Evolutionary conservation across 2,888 invertebrate genomes (phyloP).

Genomic region (Catonia carolina): DNA sequence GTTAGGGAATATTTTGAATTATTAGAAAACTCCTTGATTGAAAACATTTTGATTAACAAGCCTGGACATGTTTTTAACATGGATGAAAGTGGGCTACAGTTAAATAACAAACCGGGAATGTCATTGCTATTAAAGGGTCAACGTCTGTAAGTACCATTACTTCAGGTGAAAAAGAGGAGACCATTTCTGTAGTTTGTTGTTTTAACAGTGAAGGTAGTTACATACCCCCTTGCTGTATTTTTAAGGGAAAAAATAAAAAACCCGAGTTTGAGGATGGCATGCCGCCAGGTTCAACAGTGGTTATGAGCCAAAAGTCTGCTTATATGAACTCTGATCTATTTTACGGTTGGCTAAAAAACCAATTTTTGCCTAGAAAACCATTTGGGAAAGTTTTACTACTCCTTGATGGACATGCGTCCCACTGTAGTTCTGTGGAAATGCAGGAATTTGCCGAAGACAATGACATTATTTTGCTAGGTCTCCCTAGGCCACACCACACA

Average conservation of each 20-base stretch:
- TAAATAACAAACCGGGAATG: conserved; percentile 3
- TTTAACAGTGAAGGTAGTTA: neutral
- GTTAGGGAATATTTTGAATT: neutral
- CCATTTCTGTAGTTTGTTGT: neutral
- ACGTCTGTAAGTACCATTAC: neutral
- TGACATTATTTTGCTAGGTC: neutral
- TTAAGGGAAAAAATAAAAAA: conserved; percentile 7
- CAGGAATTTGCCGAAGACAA: neutral
- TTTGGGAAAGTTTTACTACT: conserved; percentile 6
- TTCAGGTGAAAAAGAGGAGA: neutral
- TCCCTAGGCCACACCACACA: conserved; percentile 4
- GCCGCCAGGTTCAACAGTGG: too few species aligned
- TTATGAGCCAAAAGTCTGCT: neutral
- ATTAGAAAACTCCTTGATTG: neutral
- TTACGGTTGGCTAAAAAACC: neutral
- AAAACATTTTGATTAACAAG: neutral
- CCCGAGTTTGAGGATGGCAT: neutral
- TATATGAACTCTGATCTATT: neutral
- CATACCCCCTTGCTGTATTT: neutral
- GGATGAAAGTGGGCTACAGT: neutral
- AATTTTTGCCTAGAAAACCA: neutral
- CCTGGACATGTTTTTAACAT: conserved; percentile 2
- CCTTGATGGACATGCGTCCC: neutral
- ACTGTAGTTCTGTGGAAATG: neutral
- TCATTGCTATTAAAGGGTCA: neutral